A percentile compares a stretch with the other conserved stretches of the same genome.
Conservation (phyloP, 2,888 invertebrate genomes). For the Subacronicta megacephala region DNA sequence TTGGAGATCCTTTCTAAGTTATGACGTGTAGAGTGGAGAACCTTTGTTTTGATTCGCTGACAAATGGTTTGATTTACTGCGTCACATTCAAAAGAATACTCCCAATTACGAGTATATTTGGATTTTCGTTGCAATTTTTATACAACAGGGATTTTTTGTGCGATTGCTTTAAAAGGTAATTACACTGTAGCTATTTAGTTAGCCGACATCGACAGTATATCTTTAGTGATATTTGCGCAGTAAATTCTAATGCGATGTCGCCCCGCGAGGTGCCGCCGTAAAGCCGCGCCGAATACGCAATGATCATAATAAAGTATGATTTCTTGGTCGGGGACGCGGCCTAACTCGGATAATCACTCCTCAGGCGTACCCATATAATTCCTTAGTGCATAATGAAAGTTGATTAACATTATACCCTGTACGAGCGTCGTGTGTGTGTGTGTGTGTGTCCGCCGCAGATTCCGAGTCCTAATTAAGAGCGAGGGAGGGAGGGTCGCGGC, state of each 20-base stretch:
- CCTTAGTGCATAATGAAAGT: conserved; percentile 90
- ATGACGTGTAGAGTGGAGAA: background rate
- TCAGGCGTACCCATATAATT: conserved; percentile 89
- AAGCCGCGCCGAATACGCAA: conserved; percentile 78
- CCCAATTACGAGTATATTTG: too few species aligned
- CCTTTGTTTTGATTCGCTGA: too few species aligned
- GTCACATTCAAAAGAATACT: too few species aligned
- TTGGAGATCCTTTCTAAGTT: background rate
- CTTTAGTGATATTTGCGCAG: conserved; percentile 81
- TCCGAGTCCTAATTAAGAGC: conserved; percentile 96
- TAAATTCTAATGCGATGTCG: conserved; percentile 84
- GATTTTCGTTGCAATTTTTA: too few species aligned
- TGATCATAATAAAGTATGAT: conserved; percentile 89
- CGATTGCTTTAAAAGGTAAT: conserved; percentile 50
- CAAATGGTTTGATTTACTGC: background rate
- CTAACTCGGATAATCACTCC: conserved; percentile 88
- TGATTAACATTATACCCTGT: conserved; percentile 87
- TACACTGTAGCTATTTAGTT: conserved; percentile 70
- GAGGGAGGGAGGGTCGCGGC: conserved; percentile 89
- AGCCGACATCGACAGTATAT: conserved; percentile 79
- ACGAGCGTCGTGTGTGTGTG: conserved; percentile 79
- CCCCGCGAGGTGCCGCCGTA: conserved; percentile 79
- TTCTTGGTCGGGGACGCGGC: conserved; percentile 87
- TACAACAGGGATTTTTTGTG: too few species aligned
- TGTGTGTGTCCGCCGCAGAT: conserved; percentile 95